phyloP scores from a whole-genome alignment of 2,113 vertebrate genomes.

The Ciconia stormi region DNA sequence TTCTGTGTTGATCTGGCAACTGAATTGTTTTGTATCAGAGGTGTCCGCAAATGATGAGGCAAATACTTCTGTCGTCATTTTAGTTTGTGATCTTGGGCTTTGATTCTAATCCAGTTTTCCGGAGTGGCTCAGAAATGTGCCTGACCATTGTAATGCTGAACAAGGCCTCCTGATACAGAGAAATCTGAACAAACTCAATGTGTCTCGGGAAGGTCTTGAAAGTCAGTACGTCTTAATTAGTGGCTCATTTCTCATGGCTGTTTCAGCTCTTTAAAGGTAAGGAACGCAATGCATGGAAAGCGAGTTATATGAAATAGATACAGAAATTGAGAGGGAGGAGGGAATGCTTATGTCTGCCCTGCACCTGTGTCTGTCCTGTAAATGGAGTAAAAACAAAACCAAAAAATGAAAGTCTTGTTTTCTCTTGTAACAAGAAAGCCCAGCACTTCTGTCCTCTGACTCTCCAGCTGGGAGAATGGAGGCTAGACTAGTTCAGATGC shows the following conservation, averaged over 20 bases:
- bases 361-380: background rate
- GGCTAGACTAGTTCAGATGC: background rate
- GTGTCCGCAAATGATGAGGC: background rate
- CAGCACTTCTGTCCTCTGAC: background rate
- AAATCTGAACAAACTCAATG: background rate
- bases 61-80: background rate
- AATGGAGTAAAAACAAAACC: background rate
- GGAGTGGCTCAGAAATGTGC: background rate
- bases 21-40: background rate
- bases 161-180: background rate
- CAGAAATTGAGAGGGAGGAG: background rate
- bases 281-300: background rate
- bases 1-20: background rate
- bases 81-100: background rate
- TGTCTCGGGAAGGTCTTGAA: background rate
- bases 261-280: background rate
- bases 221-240: constrained; percentile 14
- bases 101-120: constrained; percentile 31
- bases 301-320: background rate
- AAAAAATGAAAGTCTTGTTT: background rate
- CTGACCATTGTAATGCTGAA: background rate
- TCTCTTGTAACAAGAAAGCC: background rate
- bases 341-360: background rate
- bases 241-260: background rate
- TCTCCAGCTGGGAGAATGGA: background rate